Percentiles rank a stretch among this genome's conserved stretches.
Evolutionary conservation across 2,797 vertebrate genomes (phyloP).

Genomic region (Oryzias sinensis): DNA sequence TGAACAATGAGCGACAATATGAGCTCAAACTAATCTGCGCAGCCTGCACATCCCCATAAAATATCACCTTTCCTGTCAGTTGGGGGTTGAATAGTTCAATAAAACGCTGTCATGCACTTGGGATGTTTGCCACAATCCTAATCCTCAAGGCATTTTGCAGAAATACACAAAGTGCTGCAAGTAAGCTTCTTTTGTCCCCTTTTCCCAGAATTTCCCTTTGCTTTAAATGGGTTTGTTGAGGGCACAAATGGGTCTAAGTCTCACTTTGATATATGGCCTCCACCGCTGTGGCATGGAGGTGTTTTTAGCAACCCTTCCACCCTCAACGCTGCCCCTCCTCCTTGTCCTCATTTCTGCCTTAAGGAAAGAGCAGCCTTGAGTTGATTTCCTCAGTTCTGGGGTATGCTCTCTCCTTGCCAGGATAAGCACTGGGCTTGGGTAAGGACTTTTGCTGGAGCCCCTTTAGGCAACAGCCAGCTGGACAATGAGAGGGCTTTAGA

Average conservation of each 20-base stretch:
- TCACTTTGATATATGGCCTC: slow-evolving; percentile 43
- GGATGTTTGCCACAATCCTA: slow-evolving; percentile 26
- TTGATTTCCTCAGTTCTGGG: slow-evolving; percentile 67
- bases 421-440: slow-evolving; percentile 64
- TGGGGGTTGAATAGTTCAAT: slow-evolving; percentile 50
- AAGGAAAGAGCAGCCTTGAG: slow-evolving; percentile 62
- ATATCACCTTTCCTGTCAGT: slow-evolving; percentile 32
- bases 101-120: slow-evolving; percentile 40
- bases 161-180: slow-evolving; percentile 23
- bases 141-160: slow-evolving; percentile 18
- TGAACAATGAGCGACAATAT: slow-evolving; percentile 22
- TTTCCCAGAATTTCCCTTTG: slow-evolving; percentile 9
- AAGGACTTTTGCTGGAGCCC: slow-evolving; percentile 41
- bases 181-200: slow-evolving; percentile 4
- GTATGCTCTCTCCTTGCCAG: slow-evolving; percentile 65
- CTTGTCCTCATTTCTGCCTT: slow-evolving; percentile 54
- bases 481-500: slow-evolving; percentile 32
- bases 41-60: slow-evolving; percentile 47
- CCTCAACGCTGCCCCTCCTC: slow-evolving; percentile 16
- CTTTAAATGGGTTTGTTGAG: slow-evolving; percentile 28
- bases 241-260: slow-evolving; percentile 25
- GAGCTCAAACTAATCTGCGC: slow-evolving; percentile 21
- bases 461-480: slow-evolving; percentile 55
- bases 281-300: slow-evolving; percentile 33
- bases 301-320: slow-evolving; percentile 30